Evolutionary conservation across 2,113 vertebrate species (phyloP).

Genomic region (Hiodon tergisus): DNA sequence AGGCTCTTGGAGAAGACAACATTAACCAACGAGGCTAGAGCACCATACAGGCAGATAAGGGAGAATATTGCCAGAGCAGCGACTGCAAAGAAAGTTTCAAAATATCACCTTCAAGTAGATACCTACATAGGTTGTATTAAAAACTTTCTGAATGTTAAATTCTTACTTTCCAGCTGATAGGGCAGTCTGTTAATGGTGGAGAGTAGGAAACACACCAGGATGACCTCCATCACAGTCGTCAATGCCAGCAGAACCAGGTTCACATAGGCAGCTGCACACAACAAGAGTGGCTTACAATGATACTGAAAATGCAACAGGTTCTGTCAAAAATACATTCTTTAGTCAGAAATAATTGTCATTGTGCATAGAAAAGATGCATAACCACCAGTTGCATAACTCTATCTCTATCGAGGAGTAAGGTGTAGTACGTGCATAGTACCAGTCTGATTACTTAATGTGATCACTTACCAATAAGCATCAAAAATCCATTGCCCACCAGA

Average conservation of each 20-base stretch:
- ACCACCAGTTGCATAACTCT: too few relatives aligned
- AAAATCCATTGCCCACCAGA: slow-evolving; percentile 70
- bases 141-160: neutral
- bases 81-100: slow-evolving; percentile 48
- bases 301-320: neutral
- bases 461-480: slow-evolving; percentile 67
- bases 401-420: too few relatives aligned
- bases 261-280: slow-evolving; percentile 63
- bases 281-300: slow-evolving; percentile 16
- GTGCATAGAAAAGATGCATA: too few relatives aligned
- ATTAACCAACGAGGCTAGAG: slow-evolving; percentile 68
- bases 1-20: slow-evolving; percentile 64
- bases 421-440: too few relatives aligned
- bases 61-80: slow-evolving; percentile 65
- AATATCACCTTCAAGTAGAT: too few relatives aligned
- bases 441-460: neutral
- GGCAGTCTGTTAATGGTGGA: slow-evolving; percentile 70
- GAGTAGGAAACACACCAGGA: slow-evolving; percentile 74
- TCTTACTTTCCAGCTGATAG: slow-evolving; percentile 71
- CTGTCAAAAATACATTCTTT: neutral
- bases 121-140: neutral
- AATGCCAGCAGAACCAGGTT: slow-evolving; percentile 68
- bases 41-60: slow-evolving; percentile 69
- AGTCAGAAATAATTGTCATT: neutral
- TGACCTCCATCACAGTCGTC: slow-evolving; percentile 69